phyloP scores from a whole-genome alignment of 1,140 invertebrate species.

The Ceratina calcarata region DNA sequence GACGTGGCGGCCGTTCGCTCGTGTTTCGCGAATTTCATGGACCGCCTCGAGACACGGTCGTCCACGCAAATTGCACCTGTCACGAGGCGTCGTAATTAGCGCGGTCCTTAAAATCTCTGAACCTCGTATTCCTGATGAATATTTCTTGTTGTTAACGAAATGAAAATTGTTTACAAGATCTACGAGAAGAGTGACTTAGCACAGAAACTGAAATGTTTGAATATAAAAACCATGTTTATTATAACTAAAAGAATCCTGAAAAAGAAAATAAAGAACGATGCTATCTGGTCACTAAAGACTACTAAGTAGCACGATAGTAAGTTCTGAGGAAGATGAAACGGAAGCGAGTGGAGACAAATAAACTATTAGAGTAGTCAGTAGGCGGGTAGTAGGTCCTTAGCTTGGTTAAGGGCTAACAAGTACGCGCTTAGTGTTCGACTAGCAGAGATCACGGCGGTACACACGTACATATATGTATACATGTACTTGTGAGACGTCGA shows the following conservation, averaged over 20 bases:
- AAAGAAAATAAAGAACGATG: not conserved
- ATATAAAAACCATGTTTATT: no score
- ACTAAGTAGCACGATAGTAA: not conserved
- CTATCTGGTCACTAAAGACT: not conserved
- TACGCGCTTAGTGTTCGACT: conserved; percentile 43
- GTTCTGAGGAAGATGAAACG: conserved; percentile 46
- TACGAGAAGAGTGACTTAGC: no score
- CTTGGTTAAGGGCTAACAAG: conserved; percentile 61
- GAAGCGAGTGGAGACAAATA: conserved; percentile 72
- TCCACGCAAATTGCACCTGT: conserved; percentile 55
- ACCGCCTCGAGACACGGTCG: conserved; percentile 3
- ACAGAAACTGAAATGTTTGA: no score
- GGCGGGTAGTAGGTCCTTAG: conserved; percentile 26
- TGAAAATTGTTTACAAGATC: no score
- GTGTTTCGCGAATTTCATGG: conserved; percentile 54
- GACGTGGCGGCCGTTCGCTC: conserved; percentile 27
- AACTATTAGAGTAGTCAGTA: conserved; percentile 68
- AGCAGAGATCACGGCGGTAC: not conserved
- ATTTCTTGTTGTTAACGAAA: no score
- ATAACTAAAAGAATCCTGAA: not conserved
- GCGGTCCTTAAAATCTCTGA: not conserved
- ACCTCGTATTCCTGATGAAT: no score
- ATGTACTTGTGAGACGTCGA: conserved; percentile 37
- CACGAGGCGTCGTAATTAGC: conserved; percentile 48
- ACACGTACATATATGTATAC: no score